phyloP scores from a whole-genome alignment of 2,797 vertebrate species.

The Amblyopsis hoosieri region DNA sequence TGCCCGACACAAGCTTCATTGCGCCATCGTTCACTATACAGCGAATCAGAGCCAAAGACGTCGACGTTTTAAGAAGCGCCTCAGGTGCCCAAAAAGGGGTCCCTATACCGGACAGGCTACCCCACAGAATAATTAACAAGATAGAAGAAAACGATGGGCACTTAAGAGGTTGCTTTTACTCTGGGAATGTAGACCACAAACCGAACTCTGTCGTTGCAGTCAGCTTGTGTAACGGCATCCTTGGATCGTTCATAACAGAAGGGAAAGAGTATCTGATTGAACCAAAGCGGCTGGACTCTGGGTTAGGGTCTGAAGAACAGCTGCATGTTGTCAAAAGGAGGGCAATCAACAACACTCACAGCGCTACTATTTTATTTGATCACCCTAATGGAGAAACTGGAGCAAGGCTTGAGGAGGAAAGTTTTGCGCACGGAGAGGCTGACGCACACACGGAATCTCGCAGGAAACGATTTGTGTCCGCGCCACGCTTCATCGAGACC shows the following conservation, averaged over 20 bases:
- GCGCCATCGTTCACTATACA: slow-evolving; percentile 82
- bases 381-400: slow-evolving; percentile 28
- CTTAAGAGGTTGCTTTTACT: slow-evolving; percentile 85
- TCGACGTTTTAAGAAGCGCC: slow-evolving; percentile 41
- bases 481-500: slow-evolving; percentile 92
- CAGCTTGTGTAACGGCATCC: slow-evolving; percentile 87
- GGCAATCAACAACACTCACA: slow-evolving; percentile 29
- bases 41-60: slow-evolving; percentile 67
- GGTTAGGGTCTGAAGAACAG: slow-evolving; percentile 58
- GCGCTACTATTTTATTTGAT: slow-evolving; percentile 44
- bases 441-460: slow-evolving; percentile 59
- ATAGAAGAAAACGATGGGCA: slow-evolving; percentile 42
- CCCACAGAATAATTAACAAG: slow-evolving; percentile 32
- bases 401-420: slow-evolving; percentile 26
- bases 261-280: slow-evolving; percentile 85
- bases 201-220: slow-evolving; percentile 84
- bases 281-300: slow-evolving; percentile 64
- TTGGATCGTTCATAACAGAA: slow-evolving; percentile 85
- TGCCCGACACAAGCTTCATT: slow-evolving; percentile 86
- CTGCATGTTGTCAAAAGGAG: slow-evolving; percentile 82
- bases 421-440: slow-evolving; percentile 49
- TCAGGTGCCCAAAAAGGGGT: slow-evolving; percentile 25
- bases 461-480: slow-evolving; percentile 85
- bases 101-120: slow-evolving; percentile 3
- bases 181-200: slow-evolving; percentile 81